Evolutionary conservation across 2,888 invertebrate species (phyloP), one percentile per base, ranked within the genome.

Genomic region (Creontiades dilutus): DNA sequence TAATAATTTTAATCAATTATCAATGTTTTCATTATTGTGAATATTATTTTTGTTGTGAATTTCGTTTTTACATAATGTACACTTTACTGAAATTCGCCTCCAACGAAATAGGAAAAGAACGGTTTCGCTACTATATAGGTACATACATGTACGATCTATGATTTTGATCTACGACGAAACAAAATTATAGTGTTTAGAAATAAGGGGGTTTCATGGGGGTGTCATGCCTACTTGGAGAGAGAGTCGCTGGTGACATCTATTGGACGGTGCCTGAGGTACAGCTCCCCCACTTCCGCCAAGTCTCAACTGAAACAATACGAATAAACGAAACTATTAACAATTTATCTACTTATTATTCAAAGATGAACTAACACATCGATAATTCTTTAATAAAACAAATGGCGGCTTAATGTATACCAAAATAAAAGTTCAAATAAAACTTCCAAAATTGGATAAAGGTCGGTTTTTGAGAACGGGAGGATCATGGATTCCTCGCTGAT

Each of bases 201-300:
- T 52, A 16, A 23, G 23, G 68, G 37, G 5, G 52, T 28, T 85
- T 89, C 84, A 91, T 57, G 91, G 91, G 52, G 91, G 92, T 28
- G 91, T 90, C 61, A 92, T 89, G 55, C 92, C 91, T 90, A 92
- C 92, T 91, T 92, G 92, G 37, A 92, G 91, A 47, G 91, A 91
- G 16, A 92, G 91, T 94, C 94, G 92, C 94, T 94, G 57, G 93
- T 94, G 92, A 86, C 94, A 92, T 94, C 94, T 61, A 93, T 94
- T 92, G 94, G 94, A 37, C 93, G 94, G 91, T 91, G 92, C 87
- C 85, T 92, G 90, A 90, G 91, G 84, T 52, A 88, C 78, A 23
- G 94, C 90, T 92, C 95, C 95, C 16, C 94, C 93, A 88, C 94
- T 94, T 93, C 95, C 95, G 48, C 95, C 94, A 93, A 95, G 94